Evolutionary conservation across 2,888 invertebrate species (phyloP).

Genomic region (Megaustenia siamemsis): DNA sequence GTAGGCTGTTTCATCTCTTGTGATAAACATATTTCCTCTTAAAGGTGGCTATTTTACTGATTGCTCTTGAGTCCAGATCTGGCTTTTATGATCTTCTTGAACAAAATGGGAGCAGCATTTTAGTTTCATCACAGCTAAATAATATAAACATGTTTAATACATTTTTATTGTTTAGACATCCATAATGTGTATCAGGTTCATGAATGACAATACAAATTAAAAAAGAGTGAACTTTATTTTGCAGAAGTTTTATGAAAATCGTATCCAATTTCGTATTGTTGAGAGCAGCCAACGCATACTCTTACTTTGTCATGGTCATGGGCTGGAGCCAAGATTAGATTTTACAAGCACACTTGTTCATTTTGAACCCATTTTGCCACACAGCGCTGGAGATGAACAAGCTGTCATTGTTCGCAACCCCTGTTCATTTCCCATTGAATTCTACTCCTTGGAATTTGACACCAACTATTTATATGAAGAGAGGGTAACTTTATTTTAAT

Average conservation of each 20-base stretch:
- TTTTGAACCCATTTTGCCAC: conserved; percentile 85
- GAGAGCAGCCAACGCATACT: conserved; percentile 79
- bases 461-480: conserved; percentile 79
- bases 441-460: conserved; percentile 86
- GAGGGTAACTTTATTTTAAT: conserved; percentile 69
- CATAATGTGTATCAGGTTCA: background rate
- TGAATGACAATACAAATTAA: background rate
- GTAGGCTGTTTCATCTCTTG: too few relatives aligned
- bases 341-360: conserved; percentile 80
- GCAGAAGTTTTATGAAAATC: conserved; percentile 78
- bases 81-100: too few relatives aligned
- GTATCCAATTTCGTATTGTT: conserved; percentile 77
- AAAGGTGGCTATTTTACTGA: too few relatives aligned
- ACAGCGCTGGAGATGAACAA: conserved; percentile 83
- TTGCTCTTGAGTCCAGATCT: too few relatives aligned
- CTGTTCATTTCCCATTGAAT: conserved; percentile 85
- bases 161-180: background rate
- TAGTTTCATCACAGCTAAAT: too few relatives aligned
- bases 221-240: conserved; percentile 51
- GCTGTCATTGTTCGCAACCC: conserved; percentile 85
- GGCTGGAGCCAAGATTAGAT: conserved; percentile 79
- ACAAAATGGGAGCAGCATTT: too few relatives aligned
- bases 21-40: too few relatives aligned
- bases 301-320: conserved; percentile 78
- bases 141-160: too few relatives aligned